Base-by-base conservation (phyloP, 2,888 invertebrate genomes). In the Drosophila anomelani region DNA sequence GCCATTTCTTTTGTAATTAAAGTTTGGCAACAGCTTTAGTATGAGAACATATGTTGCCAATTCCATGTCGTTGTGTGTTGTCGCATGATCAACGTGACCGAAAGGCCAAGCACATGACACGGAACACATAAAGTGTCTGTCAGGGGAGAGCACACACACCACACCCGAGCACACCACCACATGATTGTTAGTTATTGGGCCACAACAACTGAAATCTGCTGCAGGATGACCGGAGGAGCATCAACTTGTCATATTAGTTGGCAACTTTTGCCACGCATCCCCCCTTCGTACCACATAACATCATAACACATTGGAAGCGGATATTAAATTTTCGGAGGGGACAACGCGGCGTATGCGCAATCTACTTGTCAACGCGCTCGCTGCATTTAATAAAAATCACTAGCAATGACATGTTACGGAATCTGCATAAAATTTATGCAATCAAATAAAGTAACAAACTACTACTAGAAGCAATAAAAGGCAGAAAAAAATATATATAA, bases 131-230 rank as follows among this genome's bases (percentile, higher is more conserved):
- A 85, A 81, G 55, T 85, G 77, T 76, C 77, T 85, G 71, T 55
- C 60, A 38, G 26, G 36, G 34, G 34, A 51, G 41, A 17, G 46
- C 57, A 51, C 44, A 36, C 47, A 41, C 47, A 46, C 17, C 47
- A 46, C 17, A 23, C 23, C 23, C 23, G 23, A 20, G 23, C 23
- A 15, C 56, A 26, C 12, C 17, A 55, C 58, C 71, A 73, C 66
- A 80, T 84, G 85, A 88, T 90, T 90, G 84, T 80, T 85, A 89
- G 90, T 89, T 90, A 88, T 88, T 85, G 83, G 78, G 64, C 61
- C 61, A 55, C 62, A 64, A 43, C 43, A 43, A 59, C 58, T 17
- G 72, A 38, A 60, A 60, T 38, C 69, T 44, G 59, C 39, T 70
- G 61, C 61, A 69, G 46, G 53, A 69, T 63, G 63, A 55, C 77